Evolutionary conservation across 2,888 invertebrate species (phyloP).

Genomic region (Lycophotia porphyrea): DNA sequence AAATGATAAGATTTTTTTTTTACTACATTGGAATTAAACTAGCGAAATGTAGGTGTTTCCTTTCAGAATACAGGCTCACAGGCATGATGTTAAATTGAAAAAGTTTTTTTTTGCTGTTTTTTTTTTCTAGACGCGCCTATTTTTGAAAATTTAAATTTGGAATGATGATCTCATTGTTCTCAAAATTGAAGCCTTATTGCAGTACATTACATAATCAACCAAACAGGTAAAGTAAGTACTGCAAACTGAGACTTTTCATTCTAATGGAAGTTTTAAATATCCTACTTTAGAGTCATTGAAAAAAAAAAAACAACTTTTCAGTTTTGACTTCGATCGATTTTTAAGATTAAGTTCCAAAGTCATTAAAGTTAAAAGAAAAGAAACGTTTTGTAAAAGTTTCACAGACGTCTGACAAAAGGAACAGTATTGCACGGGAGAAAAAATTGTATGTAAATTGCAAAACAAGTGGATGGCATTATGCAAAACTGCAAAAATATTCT

Average conservation of each 20-base stretch:
- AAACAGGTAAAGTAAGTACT: neutral
- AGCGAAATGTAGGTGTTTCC: neutral
- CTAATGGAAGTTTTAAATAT: neutral
- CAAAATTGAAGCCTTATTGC: neutral
- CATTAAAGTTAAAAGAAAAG: slow-evolving; percentile 49
- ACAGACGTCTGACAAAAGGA: slow-evolving; percentile 69
- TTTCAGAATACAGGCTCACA: neutral
- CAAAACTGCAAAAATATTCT: slow-evolving; percentile 10
- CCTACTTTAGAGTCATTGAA: neutral
- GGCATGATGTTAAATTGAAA: too few relatives aligned
- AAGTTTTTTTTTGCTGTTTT: neutral
- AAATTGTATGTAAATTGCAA: slow-evolving; percentile 82
- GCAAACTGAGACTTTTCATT: neutral
- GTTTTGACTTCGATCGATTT: slow-evolving; percentile 16
- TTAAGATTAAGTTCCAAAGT: slow-evolving; percentile 26
- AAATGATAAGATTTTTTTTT: neutral
- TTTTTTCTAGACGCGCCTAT: neutral
- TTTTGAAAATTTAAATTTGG: neutral
- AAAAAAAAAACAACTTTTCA: too few relatives aligned
- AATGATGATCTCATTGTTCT: neutral
- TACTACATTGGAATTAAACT: neutral
- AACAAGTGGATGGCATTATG: slow-evolving; percentile 68
- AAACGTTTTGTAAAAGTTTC: slow-evolving; percentile 65
- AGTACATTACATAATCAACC: neutral
- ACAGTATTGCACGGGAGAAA: slow-evolving; percentile 74